Conservation (phyloP, 2,113 vertebrate species). For the Alligator sinensis region DNA sequence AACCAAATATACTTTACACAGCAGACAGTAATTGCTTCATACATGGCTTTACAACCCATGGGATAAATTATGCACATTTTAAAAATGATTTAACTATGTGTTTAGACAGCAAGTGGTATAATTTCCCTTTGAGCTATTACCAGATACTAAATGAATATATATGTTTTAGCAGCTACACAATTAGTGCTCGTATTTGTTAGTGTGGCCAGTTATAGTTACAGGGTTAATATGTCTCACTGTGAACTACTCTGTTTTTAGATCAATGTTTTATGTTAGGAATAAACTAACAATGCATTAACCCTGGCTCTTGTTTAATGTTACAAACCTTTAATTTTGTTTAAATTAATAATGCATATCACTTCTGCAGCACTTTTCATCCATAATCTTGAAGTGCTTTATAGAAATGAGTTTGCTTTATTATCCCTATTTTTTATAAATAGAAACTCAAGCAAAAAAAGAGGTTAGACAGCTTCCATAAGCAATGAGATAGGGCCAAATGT, state of each 20-base stretch:
- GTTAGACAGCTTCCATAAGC: too few relatives aligned
- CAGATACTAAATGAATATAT: rapidly evolving
- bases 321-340: rapidly evolving
- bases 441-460: too few relatives aligned
- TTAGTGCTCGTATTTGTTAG: too few relatives aligned
- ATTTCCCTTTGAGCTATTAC: rapidly evolving
- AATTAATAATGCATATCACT: background rate
- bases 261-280: rapidly evolving
- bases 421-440: background rate
- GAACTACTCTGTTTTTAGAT: background rate
- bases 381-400: background rate
- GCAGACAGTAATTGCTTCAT: background rate
- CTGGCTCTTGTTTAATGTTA: rapidly evolving
- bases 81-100: rapidly evolving
- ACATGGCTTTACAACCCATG: background rate
- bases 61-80: rapidly evolving
- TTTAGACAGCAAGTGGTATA: background rate
- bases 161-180: background rate
- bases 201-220: rapidly evolving
- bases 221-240: rapidly evolving
- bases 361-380: background rate
- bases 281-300: background rate
- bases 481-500: too few relatives aligned
- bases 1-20: background rate
- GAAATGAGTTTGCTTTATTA: background rate